Evolutionary conservation across 2,113 vertebrate species (phyloP).

Genomic region (Neogobius melanostomus): DNA sequence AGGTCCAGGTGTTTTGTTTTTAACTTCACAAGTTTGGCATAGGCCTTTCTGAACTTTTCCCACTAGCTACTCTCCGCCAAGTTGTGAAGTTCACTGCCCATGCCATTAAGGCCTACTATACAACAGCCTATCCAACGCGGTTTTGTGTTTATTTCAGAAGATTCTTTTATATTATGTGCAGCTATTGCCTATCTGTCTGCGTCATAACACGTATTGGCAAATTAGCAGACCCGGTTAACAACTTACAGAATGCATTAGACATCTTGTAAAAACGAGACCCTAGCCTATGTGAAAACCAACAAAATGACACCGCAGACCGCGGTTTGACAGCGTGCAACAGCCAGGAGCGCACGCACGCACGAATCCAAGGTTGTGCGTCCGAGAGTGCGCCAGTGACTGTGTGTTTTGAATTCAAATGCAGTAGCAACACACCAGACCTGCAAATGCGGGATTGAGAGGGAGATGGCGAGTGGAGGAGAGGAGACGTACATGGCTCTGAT

Average conservation of each 20-base stretch:
- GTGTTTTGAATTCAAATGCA: slow-evolving; percentile 83
- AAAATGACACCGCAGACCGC: slow-evolving; percentile 48
- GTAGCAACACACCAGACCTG: slow-evolving; percentile 67
- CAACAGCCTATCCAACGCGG: not conserved
- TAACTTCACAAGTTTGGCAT: too few species aligned
- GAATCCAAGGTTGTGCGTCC: slow-evolving; percentile 63
- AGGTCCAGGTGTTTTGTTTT: too few species aligned
- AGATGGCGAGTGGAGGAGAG: slow-evolving; percentile 9
- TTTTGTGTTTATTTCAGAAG: slow-evolving; percentile 3
- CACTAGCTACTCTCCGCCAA: slow-evolving; percentile 26
- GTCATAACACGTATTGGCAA: slow-evolving; percentile 46
- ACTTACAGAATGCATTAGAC: not conserved
- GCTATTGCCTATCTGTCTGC: slow-evolving; percentile 32
- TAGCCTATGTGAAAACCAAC: slow-evolving; percentile 25
- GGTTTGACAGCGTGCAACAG: slow-evolving; percentile 54
- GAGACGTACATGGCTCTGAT: slow-evolving; percentile 58
- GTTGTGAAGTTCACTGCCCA: slow-evolving; percentile 24
- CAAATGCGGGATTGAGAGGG: slow-evolving; percentile 66
- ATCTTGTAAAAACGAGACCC: too few species aligned
- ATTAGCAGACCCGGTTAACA: slow-evolving; percentile 20
- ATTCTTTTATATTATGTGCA: not conserved
- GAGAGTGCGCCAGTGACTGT: slow-evolving; percentile 75
- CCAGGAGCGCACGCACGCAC: slow-evolving; percentile 39
- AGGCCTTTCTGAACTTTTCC: slow-evolving; percentile 31
- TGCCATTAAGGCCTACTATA: not conserved